Evolutionary conservation across 2,113 vertebrate species (phyloP), one percentile per base, ranked within the genome.

Genomic region (Kryptolebias marmoratus): DNA sequence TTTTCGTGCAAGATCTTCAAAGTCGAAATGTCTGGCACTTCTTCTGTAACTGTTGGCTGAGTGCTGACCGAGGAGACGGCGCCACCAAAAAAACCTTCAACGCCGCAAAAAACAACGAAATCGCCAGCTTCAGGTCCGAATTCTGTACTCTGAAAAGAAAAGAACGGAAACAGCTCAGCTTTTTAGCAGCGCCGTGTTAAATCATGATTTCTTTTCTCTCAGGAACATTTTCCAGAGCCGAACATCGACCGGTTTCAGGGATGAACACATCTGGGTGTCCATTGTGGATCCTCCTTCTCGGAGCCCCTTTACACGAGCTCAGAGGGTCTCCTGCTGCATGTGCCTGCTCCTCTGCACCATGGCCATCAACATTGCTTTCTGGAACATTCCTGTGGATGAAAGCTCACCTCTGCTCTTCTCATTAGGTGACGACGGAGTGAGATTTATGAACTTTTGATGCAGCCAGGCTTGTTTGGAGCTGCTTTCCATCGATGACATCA

Each of bases 281-380:
- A 80, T 94, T 0, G 81, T 94, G 71, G 91, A 94, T 86, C 94
- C 94, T 2, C 94, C 94, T 3, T 88, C 91, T 1, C 91, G 92
- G 1, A 95, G 94, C 67, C 92, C 93, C 0, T 95, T 95, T 86
- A 94, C 92, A 1, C 92, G 94, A 1, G 94, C 92, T 13, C 94
- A 95, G 84, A 89, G 94, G 59, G 93, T 95, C 58, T 94, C 94
- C 10, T 95, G 94, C 85, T 95, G 94, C 85, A 94, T 95, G 93
- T 89, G 88, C 56, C 91, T 95, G 56, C 93, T 95, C 48, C 94
- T 95, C 77, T 95, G 94, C 79, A 94, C 94, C 79, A 95, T 95
- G 94, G 93, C 93, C 75, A 94, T 95, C 62, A 95, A 95, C 69
- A 95, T 95, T n/a, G 94, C 94, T 77, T 95, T 95, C 83, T 95